Conservation (phyloP, 1,140 invertebrate species). For the Ips typographus region DNA sequence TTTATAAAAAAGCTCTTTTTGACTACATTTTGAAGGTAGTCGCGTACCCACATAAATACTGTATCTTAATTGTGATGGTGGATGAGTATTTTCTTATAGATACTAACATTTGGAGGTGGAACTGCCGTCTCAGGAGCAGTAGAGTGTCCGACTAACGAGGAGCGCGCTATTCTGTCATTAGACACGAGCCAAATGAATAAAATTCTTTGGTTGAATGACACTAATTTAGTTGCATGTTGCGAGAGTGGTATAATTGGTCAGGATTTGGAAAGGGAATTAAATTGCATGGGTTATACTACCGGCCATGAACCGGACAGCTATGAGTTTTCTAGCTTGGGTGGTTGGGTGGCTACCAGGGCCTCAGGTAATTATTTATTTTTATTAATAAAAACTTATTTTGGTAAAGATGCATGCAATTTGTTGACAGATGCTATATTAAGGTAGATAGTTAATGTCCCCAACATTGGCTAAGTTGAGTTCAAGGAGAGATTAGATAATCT, state of each 20-base stretch:
- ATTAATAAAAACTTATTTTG: background rate
- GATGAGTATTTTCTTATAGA: background rate
- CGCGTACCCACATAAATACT: too few relatives aligned
- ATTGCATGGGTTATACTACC: constrained; percentile 70
- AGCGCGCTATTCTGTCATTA: constrained; percentile 81
- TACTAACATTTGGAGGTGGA: constrained; percentile 93
- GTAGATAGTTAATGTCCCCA: too few relatives aligned
- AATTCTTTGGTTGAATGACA: constrained; percentile 91
- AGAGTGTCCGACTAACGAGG: constrained; percentile 80
- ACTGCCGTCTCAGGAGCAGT: constrained; percentile 93
- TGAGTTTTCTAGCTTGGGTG: constrained; percentile 95
- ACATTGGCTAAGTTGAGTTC: too few relatives aligned
- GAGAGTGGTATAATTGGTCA: constrained; percentile 94
- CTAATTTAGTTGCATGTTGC: constrained; percentile 82
- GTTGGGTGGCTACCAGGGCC: constrained; percentile 98
- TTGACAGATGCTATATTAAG: too few relatives aligned
- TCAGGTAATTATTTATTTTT: constrained; percentile 55
- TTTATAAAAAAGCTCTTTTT: too few relatives aligned
- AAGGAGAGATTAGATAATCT: too few relatives aligned
- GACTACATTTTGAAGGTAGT: too few relatives aligned
- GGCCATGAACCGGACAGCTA: constrained; percentile 98
- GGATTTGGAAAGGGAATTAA: constrained; percentile 81
- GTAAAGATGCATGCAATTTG: background rate
- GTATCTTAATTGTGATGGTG: too few relatives aligned
- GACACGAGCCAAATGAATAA: constrained; percentile 96